phyloP scores from a whole-genome alignment of 2,888 invertebrate genomes.

The Brachyptera risi region DNA sequence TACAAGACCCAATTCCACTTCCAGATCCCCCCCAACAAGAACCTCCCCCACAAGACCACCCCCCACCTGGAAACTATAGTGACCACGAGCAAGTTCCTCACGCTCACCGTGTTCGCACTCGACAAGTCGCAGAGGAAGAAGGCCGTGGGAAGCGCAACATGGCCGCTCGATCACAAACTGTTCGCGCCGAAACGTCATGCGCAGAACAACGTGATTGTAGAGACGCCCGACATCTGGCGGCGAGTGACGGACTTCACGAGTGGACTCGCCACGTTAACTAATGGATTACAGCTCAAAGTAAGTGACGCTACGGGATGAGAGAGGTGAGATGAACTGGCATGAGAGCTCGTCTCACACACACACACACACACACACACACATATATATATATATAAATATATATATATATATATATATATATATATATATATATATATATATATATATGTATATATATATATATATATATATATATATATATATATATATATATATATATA shows the following conservation, averaged over 20 bases:
- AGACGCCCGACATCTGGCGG: slow-evolving; percentile 68
- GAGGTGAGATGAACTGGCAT: too few species aligned
- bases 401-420: too few species aligned
- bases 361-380: too few species aligned
- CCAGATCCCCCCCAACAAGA: slow-evolving; percentile 29
- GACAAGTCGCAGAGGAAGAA: slow-evolving; percentile 53
- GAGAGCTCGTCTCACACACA: too few species aligned
- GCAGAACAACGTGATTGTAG: slow-evolving; percentile 49
- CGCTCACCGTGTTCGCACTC: slow-evolving; percentile 61
- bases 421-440: too few species aligned
- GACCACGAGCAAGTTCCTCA: slow-evolving; percentile 62
- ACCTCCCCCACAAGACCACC: slow-evolving; percentile 48
- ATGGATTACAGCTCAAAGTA: too few species aligned
- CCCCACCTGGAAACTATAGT: slow-evolving; percentile 46
- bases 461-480: too few species aligned
- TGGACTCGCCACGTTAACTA: slow-evolving; percentile 56
- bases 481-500: too few species aligned
- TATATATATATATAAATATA: too few species aligned
- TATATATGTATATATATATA: too few species aligned
- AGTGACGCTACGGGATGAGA: too few species aligned
- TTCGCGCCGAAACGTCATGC: slow-evolving; percentile 58
- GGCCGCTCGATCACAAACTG: slow-evolving; percentile 60
- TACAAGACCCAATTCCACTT: slow-evolving; percentile 77
- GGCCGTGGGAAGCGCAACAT: slow-evolving; percentile 64
- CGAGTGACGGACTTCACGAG: slow-evolving; percentile 61